Percentiles rank a stretch among this genome's conserved stretches.
These are phyloP conservation scores for Poecilia picta DNA, from an alignment of 2,797 vertebrate species.

Conservation along the genomic window DNA sequence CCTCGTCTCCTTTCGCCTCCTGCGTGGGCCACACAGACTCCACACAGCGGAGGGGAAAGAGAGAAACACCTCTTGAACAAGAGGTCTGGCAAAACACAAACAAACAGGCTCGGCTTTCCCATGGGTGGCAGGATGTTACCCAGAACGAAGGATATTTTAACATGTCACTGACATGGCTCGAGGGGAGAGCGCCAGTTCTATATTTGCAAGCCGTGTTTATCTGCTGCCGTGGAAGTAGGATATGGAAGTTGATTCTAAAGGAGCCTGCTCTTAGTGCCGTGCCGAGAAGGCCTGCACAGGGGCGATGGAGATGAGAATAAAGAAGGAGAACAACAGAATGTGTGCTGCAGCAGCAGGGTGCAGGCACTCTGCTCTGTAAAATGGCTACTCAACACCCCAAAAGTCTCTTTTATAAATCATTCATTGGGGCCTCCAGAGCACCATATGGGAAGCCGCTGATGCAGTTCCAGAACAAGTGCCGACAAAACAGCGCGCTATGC, in stretches of 20 bases:
- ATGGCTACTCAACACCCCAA: conserved; percentile 62
- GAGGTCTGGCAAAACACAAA: conserved; percentile 32
- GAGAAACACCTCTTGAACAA: conserved; percentile 37
- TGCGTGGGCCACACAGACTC: conserved; percentile 50
- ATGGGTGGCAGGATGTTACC: conserved; percentile 70
- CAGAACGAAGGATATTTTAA: conserved; percentile 68
- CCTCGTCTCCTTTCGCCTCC: conserved; percentile 44
- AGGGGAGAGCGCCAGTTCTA: conserved; percentile 53
- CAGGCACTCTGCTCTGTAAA: conserved; percentile 49
- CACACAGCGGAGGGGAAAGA: conserved; percentile 27
- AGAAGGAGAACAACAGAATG: conserved; percentile 1
- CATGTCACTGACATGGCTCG: conserved; percentile 58
- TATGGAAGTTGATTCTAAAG: conserved; percentile 61
- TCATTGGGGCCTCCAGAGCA: conserved; percentile 55
- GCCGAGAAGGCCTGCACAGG: conserved; percentile 6
- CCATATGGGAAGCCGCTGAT: conserved; percentile 63
- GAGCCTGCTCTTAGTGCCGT: conserved; percentile 14
- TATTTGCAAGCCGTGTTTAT: conserved; percentile 72
- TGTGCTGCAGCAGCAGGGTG: conserved; percentile 28
- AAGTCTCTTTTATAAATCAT: conserved; percentile 66
- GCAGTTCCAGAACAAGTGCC: conserved; percentile 60
- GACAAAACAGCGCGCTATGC: conserved; percentile 56
- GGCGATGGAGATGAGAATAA: conserved; percentile 11
- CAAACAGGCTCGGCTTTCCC: conserved; percentile 52
- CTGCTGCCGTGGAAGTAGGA: conserved; percentile 67